Evolutionary conservation across 2,888 invertebrate genomes (phyloP), one percentile per base, ranked within the genome.

Genomic region (Ischnus inquisitorius): DNA sequence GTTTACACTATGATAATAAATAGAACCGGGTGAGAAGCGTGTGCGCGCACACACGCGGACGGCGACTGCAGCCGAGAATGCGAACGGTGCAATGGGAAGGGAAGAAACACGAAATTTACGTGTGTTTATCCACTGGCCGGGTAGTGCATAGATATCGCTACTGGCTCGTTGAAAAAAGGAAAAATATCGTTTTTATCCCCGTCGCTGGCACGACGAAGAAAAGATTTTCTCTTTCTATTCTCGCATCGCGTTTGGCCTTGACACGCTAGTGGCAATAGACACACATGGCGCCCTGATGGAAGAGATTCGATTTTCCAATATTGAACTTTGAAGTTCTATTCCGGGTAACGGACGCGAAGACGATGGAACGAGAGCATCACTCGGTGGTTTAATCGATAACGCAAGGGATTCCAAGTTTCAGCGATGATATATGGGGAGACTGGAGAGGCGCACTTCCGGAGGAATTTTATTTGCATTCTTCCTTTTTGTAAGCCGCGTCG

Each of bases 1-100:
- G 62, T 77, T 80, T 71, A 69, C 72, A 54, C 83, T 80, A 54
- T 68, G 68, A 84, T 84, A 84, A 84, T 80, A 84, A 84, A 84
- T 84, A 84, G 77, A n/a, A 80, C 25, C 54, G 16, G 19, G 34
- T 22, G 60, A 62, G 25, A 54, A 57, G 34, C 67, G 51, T 67
- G 71, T 67, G 65, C 60, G 16, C 39, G 22, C 71, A 62, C 39
- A 65, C 57, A 34, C n/a, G n/a, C n/a, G n/a, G 22, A 48, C 41
- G 48, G 34, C 34, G 22, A 48, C 62, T 69, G 34, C 43, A 79
- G 64, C 67, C 39, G 28, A 71, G 60, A 51, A 6, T 43, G 22
- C 46, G 74, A 14, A 78, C 68, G 19, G 19, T 39, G 62, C 51
- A 14, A 14, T 25, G 14, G 67, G 12, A 25, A 19, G 19, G 14